Base-by-base conservation (phyloP, 2,888 invertebrate species). In the Micoletzkya japonica region DNA sequence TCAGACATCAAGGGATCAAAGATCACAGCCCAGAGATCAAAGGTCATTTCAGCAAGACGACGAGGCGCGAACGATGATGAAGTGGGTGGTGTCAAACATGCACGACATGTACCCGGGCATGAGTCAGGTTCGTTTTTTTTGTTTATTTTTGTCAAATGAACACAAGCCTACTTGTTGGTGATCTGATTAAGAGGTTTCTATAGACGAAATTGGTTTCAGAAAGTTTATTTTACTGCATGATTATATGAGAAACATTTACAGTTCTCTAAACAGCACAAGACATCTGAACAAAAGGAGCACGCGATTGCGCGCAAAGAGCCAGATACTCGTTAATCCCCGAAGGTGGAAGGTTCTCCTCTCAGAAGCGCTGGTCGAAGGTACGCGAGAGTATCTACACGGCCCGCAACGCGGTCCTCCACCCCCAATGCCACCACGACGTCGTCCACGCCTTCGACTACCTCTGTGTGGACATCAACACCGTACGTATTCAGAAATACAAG, bases 381-480 rank as follows among this genome's bases (percentile, higher is more conserved):
- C 56, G 56, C 7, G 10, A 26, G n/a, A 10, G 14, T 10, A 10
- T 54, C 24, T 54, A 17, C 26, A 20, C 24, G 10, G 24, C n/a
- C 10, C n/a, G 26, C 10, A 24, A 54, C 24, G 72, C 75, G 4
- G 77, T 85, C 49, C 71, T 73, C 7, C 75, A 82, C 36, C 68
- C 81, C 68, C 84, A 82, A 37, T 87, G 87, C 74, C 87, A 87
- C 76, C 81, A 85, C 71, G 73, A 78, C 4, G 82, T 84, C 6
- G 78, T 86, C n/a, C 77, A 83, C 37, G 68, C 71, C 17, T 85
- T 86, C 70, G 73, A 83, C 49, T 74, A 77, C 24, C 73, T 73
- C 39, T 88, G 87, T 76, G 82, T 86, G 69, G 79, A 85, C 60
- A 81, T 87, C 70, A 82, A 82, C 70, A 64, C 83, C 83, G 87